Conservation (phyloP, 2,797 vertebrate genomes). For the Pterois miles region DNA sequence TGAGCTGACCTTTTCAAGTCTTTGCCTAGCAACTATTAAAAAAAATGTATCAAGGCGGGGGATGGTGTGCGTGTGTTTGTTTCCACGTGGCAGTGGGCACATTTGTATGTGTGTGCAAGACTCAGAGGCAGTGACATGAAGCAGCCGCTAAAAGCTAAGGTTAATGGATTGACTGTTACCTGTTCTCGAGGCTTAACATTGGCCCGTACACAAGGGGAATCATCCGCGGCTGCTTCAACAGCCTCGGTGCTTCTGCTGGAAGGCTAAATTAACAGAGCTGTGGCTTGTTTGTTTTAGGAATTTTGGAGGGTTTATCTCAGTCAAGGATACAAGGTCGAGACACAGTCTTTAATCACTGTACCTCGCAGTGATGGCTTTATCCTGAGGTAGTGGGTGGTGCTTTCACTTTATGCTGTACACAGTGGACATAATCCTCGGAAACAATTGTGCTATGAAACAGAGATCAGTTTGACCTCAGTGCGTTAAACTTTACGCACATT, state of each 20-base stretch:
- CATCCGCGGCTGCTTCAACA: constrained; percentile 68
- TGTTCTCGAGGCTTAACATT: constrained; percentile 88
- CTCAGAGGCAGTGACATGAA: constrained; percentile 85
- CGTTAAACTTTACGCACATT: neutral
- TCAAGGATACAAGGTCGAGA: constrained; percentile 76
- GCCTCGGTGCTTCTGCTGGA: constrained; percentile 69
- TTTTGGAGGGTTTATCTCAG: constrained; percentile 78
- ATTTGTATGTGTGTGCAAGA: constrained; percentile 74
- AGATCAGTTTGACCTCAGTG: constrained; percentile 1
- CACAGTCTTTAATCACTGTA: constrained; percentile 66
- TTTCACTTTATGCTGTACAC: constrained; percentile 44
- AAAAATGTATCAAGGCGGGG: constrained; percentile 87
- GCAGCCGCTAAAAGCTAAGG: constrained; percentile 93
- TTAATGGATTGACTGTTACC: constrained; percentile 99
- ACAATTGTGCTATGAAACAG: constrained; percentile 17
- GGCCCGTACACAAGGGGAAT: constrained; percentile 87
- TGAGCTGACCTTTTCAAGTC: constrained; percentile 92
- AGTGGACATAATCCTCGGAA: constrained; percentile 41
- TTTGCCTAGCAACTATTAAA: constrained; percentile 91
- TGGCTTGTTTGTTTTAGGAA: constrained; percentile 81
- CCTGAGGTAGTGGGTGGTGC: constrained; percentile 52
- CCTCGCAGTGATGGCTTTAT: constrained; percentile 72
- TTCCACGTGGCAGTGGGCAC: constrained; percentile 45
- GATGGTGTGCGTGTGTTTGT: constrained; percentile 45
- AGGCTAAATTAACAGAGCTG: constrained; percentile 84